A percentile compares a stretch with the other conserved stretches of the same genome.
Evolutionary conservation across 2,888 invertebrate species (phyloP).

Genomic region (Elmis aenea): DNA sequence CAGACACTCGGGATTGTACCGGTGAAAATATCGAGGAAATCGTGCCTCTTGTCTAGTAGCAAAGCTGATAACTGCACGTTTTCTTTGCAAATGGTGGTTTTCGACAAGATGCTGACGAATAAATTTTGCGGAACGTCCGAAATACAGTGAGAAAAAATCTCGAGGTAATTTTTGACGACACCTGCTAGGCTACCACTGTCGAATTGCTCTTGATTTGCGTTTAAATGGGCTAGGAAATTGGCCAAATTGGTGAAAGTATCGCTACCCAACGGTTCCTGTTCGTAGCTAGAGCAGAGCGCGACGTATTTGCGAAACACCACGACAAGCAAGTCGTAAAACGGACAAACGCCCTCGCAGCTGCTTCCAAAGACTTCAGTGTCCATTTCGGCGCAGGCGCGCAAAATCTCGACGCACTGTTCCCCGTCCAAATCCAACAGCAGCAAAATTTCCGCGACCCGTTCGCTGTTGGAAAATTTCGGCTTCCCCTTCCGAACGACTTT

Average conservation of each 20-base stretch:
- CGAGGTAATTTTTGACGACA: slow-evolving; percentile 53
- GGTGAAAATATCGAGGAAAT: slow-evolving; percentile 48
- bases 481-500: no score
- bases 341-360: slow-evolving; percentile 4
- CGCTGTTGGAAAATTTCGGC: no score
- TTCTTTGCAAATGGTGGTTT: slow-evolving; percentile 52
- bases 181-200: slow-evolving; percentile 52
- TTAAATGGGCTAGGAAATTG: slow-evolving; percentile 21
- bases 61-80: slow-evolving; percentile 55
- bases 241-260: slow-evolving; percentile 24
- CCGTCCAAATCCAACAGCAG: slow-evolving; percentile 27
- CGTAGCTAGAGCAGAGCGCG: no score
- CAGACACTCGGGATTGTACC: slow-evolving; percentile 50
- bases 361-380: slow-evolving; percentile 6
- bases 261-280: slow-evolving; percentile 24
- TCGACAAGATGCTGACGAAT: slow-evolving; percentile 52
- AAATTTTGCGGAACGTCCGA: slow-evolving; percentile 49
- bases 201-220: slow-evolving; percentile 18
- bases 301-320: no score
- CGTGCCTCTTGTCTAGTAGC: slow-evolving; percentile 53
- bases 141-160: slow-evolving; percentile 57
- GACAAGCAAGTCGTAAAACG: slow-evolving; percentile 12
- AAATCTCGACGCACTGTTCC: slow-evolving; percentile 49
- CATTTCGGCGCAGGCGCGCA: slow-evolving; percentile 39
- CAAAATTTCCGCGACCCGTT: slow-evolving; percentile 12